Evolutionary conservation across 2,888 invertebrate species (phyloP), one percentile per base, ranked within the genome.

Genomic region (Slavum lentiscoides): DNA sequence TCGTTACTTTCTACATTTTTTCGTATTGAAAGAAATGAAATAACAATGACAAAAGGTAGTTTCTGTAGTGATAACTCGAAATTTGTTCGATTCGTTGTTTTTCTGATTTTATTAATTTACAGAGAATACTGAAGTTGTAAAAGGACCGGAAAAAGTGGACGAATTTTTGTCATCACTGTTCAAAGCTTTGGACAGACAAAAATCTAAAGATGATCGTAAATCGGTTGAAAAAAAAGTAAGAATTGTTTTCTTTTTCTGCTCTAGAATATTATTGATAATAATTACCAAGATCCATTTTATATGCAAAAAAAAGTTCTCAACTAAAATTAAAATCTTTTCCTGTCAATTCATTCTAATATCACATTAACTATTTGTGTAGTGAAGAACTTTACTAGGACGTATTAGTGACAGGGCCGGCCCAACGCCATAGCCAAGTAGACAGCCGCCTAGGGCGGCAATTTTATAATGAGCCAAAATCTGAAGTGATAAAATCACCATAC

Each of bases 171-270:
- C 19, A 3, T 72, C 80, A 5, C 39, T 80, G 19, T 80, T 80
- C 19, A 80, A 72, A 13, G 19, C 80, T 7, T 43, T 80, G 23
- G 64, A 80, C 21, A 72, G 23, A 43, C 80, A 70, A 17, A 80
- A 80, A 58, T 72, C 80, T 30, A 80, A 80, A 80, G 80, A 80
- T 55, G 80, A 80, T 43, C 80, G 80, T 15, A 80, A 72, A 80
- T n/a, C 55, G 9, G 39, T 64, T 0, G 80, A 80, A 64, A 80
- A 72, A 58, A 80, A 80, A 58, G 72, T 80, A 70, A 69, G 7
- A 2, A 64, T n/a, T 62, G 19, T 49, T 68, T 49, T 53, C 21
- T 72, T 43, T 43, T 7, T 9, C 43, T 9, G 7, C 39, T 1
- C 21, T 43, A 21, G 2, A 21, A 67, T 21, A 43, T 43, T 15